Percentiles rank a stretch among this genome's conserved stretches.
These are phyloP conservation scores for Sebastes kiyomatsui DNA, from an alignment of 2,797 vertebrate species.

Conservation along the genomic window DNA sequence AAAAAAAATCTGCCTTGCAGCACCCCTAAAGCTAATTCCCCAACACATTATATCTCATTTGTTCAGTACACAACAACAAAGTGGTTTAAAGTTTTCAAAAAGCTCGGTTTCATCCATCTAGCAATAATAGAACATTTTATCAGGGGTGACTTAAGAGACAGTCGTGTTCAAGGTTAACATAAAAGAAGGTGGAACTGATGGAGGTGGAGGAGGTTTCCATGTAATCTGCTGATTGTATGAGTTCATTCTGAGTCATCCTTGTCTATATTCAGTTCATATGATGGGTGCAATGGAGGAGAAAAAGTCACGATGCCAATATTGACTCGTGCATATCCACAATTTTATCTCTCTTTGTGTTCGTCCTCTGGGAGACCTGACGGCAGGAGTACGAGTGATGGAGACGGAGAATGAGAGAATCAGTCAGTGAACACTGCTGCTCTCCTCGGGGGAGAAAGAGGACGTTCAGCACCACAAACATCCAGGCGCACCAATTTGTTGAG, in stretches of 20 bases:
- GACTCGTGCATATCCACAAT: constrained; percentile 23
- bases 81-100: not conserved
- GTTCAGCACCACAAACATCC: constrained; percentile 47
- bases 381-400: constrained; percentile 29
- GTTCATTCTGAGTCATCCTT: not conserved
- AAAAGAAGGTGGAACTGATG: not conserved
- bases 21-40: not conserved
- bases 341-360: constrained; percentile 26
- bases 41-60: not conserved
- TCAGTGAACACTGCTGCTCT: constrained; percentile 14
- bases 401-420: constrained; percentile 18
- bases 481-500: constrained; percentile 58
- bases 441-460: constrained; percentile 28
- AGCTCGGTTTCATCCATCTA: not conserved
- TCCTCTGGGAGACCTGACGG: constrained; percentile 27
- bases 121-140: not conserved
- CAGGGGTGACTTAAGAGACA: not conserved
- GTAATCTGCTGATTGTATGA: not conserved
- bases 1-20: not conserved
- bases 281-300: not conserved
- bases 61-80: not conserved
- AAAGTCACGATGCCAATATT: constrained; percentile 9
- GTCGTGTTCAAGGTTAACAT: not conserved
- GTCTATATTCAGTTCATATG: not conserved
- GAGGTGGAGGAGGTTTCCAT: not conserved